Base-by-base conservation (phyloP, 2,113 vertebrate species). In the Pavo muticus region DNA sequence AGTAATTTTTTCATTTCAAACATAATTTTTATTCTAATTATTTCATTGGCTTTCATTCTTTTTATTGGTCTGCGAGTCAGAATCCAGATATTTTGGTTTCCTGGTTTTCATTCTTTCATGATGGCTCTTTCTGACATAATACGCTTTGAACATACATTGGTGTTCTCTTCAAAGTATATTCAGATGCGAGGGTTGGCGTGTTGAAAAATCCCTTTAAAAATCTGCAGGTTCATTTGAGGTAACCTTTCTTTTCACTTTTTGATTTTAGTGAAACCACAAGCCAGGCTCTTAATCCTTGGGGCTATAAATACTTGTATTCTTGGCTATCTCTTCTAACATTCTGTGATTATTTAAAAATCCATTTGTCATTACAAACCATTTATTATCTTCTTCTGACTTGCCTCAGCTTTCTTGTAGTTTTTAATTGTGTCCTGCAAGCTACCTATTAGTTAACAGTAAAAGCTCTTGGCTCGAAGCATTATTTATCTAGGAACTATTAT, bases 351-450 rank as follows among this genome's bases (percentile, higher is more conserved):
- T 76, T 47, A 59, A 91, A 91, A 86, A 84, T 82, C 4, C 50
- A 71, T 64, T 94, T 92, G 54, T 90, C 54, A 44, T 94, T 90
- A 47, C 30, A 83, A 73, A 52, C 23, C 15, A 48, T 84, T 89
- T 91, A 87, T 80, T 92, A 86, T 84, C 56, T 90, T 37, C 42
- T 35, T 81, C 88, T 88, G 65, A 87, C 42, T 84, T 86, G 17
- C 29, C 10, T 84, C 39, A 35, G 61, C 20, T 64, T 84, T 78
- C 87, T 47, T 56, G 11, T 64, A 84, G 50, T 8, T 71, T 94
- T 90, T 78, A 88, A 80, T 84, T 90, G 91, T 94, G 88, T 90
- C 72, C 76, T 92, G 11, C 47, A 81, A 40, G 81, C 39, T 90
- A 29, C 18, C 1, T 90, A 74, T 94, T 57, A 52, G 50, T 88